Evolutionary conservation across 2,113 vertebrate species (phyloP).

Genomic region (Lipotes vexillifer): DNA sequence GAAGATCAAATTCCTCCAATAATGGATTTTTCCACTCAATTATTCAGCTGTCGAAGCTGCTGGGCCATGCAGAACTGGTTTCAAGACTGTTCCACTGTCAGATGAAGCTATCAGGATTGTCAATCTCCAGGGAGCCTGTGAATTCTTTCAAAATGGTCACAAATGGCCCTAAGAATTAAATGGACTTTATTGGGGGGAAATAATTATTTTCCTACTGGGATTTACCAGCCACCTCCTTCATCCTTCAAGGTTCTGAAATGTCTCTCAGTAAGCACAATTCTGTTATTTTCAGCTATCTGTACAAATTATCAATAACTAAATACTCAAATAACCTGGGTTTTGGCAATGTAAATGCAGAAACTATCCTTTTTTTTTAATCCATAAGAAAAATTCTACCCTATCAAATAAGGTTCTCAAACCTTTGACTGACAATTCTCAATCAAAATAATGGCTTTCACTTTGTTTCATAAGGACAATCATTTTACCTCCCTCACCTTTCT

Average conservation of each 20-base stretch:
- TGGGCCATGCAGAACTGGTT: slow-evolving; percentile 42
- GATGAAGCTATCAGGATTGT: slow-evolving; percentile 48
- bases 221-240: not conserved
- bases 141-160: slow-evolving; percentile 46
- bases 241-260: not conserved
- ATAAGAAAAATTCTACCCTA: not conserved
- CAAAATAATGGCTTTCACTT: slow-evolving; percentile 32
- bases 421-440: not conserved
- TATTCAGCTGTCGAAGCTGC: slow-evolving; percentile 34
- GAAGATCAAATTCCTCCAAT: slow-evolving; percentile 60
- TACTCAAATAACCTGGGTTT: not conserved
- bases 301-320: not conserved
- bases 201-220: not conserved
- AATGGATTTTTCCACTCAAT: slow-evolving; percentile 71
- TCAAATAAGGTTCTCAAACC: not conserved
- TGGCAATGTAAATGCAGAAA: not conserved
- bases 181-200: not conserved
- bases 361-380: not conserved
- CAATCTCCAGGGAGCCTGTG: slow-evolving; percentile 19
- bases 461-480: not conserved
- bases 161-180: slow-evolving; percentile 51
- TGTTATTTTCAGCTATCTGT: not conserved
- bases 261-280: slow-evolving; percentile 6
- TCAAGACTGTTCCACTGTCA: not conserved
- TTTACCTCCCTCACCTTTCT: not conserved